Percentiles rank a stretch among this genome's conserved stretches.
Evolutionary conservation across 2,797 vertebrate species (phyloP).

Genomic region (Liasis olivaceus): DNA sequence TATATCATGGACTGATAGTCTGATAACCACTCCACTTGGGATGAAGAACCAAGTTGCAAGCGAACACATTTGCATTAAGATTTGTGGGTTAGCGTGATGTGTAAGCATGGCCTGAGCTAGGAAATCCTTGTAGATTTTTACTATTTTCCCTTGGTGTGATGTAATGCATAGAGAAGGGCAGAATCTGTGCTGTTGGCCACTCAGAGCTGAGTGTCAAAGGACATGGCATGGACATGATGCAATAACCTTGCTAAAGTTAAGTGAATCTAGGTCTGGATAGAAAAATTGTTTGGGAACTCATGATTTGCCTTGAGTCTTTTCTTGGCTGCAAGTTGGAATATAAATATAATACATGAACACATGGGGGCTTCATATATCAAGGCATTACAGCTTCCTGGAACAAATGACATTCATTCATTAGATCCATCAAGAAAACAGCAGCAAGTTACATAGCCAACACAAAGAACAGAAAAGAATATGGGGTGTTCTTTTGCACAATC

Average conservation of each 20-base stretch:
- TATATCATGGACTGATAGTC: background rate
- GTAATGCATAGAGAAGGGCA: background rate
- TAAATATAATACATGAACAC: background rate
- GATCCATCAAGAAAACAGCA: constrained; percentile 15
- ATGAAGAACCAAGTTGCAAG: background rate
- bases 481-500: constrained; percentile 70
- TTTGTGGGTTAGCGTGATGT: background rate
- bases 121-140: background rate
- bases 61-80: background rate
- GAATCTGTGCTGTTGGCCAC: background rate
- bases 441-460: constrained; percentile 35
- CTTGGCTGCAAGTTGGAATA: background rate
- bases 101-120: background rate
- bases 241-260: background rate
- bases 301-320: background rate
- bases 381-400: background rate
- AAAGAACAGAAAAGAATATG: constrained; percentile 57
- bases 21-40: background rate
- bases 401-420: constrained; percentile 24
- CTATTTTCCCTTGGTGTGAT: background rate
- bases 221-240: background rate
- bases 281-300: background rate
- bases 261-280: background rate
- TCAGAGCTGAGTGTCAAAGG: background rate
- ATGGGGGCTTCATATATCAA: background rate